phyloP scores from a whole-genome alignment of 2,113 vertebrate genomes.

The Recurvirostra avosetta region DNA sequence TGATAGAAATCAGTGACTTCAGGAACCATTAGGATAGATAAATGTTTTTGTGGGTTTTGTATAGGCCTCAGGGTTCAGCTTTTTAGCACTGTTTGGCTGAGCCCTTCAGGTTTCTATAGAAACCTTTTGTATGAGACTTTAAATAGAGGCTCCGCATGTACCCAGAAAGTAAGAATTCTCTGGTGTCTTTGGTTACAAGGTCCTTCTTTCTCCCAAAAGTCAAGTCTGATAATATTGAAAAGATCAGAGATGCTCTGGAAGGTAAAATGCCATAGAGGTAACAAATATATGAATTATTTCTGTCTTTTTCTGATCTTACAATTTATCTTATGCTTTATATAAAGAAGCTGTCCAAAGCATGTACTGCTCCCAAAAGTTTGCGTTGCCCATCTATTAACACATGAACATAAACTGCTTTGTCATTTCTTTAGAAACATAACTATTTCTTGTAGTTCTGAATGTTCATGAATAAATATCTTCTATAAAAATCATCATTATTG shows the following conservation, averaged over 20 bases:
- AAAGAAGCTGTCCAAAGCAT: neutral
- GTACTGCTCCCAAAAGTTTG: neutral
- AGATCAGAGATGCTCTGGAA: neutral
- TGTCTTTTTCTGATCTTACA: neutral
- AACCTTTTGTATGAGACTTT: constrained; percentile 42
- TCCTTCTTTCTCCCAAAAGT: neutral
- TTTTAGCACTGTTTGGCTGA: neutral
- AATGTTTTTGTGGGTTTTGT: neutral
- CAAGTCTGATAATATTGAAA: neutral
- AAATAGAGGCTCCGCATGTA: constrained; percentile 19
- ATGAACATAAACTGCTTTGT: neutral
- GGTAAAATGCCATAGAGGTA: neutral
- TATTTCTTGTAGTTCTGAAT: neutral
- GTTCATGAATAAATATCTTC: neutral
- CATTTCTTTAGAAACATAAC: neutral
- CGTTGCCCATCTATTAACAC: neutral
- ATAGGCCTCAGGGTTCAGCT: neutral
- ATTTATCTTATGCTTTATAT: neutral
- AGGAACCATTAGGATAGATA: neutral
- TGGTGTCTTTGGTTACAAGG: neutral
- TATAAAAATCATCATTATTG: neutral
- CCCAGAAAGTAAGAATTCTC: constrained; percentile 7
- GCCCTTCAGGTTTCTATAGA: constrained; percentile 48
- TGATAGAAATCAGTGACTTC: neutral
- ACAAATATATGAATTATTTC: neutral